Base-by-base conservation (phyloP, 2,113 vertebrate species). In the Catharus bicknelli region DNA sequence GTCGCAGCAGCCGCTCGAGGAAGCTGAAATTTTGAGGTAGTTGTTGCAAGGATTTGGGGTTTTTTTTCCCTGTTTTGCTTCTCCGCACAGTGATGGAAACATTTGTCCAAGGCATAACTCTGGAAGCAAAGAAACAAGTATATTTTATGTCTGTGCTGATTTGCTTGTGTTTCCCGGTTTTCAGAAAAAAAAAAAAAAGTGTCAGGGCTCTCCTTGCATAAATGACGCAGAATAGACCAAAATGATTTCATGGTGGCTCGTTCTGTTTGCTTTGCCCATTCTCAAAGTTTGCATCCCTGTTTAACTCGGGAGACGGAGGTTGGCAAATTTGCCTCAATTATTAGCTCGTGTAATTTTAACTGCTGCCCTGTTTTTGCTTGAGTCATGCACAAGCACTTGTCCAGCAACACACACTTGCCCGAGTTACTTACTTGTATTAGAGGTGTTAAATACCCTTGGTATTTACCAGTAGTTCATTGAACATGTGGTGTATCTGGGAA, bases 111-210 rank as follows among this genome's bases (percentile, higher is more conserved):
- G 14, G 5, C 17, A 2, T 1, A 15, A 14, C 4, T 16, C 17
- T 80, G 55, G 53, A 38, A 93, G 17, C 8, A 21, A 18, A 40
- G 32, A 58, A 66, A 21, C 5, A 58, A 67, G 50, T 50, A 32
- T 26, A 1, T 5, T 7, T 19, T 50, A n/a, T 4, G 0, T 42
- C 11, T 1, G 1, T 11, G 3, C 4, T 25, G 61, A 10, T 10
- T 38, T 69, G 29, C 17, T 16, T 1, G 0, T 67, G 47, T 88
- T 77, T 38, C 32, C 11, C 25, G 12, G 2, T 29, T 30, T 89
- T 36, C 14, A n/a, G 17, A 26, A 32, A 75, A 43, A 34, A 34
- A 45, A 47, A 47, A 23, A 48, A 59, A 27, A 51, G 15, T 3
- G 2, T 15, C 16, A 6, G 17, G 50, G 25, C 2, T 17, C 23